Evolutionary conservation across 1,140 invertebrate species (phyloP), one percentile per base, ranked within the genome.

Genomic region (Brachionus rubens): DNA sequence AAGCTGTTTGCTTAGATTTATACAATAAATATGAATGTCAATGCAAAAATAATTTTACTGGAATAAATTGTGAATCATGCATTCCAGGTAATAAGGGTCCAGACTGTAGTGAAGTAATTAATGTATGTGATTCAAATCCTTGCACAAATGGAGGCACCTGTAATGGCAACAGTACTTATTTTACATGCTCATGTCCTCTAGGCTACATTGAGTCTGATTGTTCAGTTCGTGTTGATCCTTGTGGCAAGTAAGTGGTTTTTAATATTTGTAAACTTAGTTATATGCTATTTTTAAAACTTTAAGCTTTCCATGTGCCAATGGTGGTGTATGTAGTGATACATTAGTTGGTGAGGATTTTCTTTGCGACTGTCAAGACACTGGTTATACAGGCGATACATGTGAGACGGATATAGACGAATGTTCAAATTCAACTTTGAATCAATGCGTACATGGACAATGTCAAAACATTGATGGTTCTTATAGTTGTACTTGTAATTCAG

Each of bases 1-100:
- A 90, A 33, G 94, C 92, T 0, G 90, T 88, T 0, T 98, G 95
- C 80, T 2, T 75, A 5, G 68, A 75, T 56, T 36, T 36, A 50
- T 33, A 50, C 14, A 24, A 75, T 24, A 48, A 46, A 52, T 75
- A 48, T 36, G 41, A 48, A n/a, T 75, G 70, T 41, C 12, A 41
- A n/a, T 75, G 70, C 41, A 30, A 19, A 1, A 10, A 24, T 12
- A 75, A 75, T 40, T 76, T 33, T 62, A 76, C 75, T 28, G 75
- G 75, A 19, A 30, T 28, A 16, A 14, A 36, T 30, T 76, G 75
- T 62, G 33, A 76, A 12, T 30, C 30, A 10, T 75, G 68, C 36
- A 40, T 75, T n/a, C 68, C 68, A 5, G 68, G 68, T 14, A 50
- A 43, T n/a, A 50, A 12, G 1, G 68, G 68, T 21, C 46, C 5